phyloP scores from a whole-genome alignment of 2,113 vertebrate genomes.

The Sylvia atricapilla region DNA sequence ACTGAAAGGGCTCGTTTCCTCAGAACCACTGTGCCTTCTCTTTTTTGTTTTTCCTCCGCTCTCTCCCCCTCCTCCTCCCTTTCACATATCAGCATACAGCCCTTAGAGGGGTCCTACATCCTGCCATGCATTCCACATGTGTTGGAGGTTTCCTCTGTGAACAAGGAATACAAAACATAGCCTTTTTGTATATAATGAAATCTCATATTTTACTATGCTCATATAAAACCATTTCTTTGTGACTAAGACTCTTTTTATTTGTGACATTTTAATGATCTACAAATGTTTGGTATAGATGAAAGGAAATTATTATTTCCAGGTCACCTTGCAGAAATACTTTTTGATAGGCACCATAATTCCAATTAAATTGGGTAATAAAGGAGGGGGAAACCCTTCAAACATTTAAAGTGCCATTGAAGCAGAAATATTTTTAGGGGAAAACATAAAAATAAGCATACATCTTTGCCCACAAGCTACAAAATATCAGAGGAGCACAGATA shows the following conservation, averaged over 20 bases:
- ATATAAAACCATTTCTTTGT: constrained; percentile 34
- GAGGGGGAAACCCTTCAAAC: background rate
- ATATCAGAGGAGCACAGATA: background rate
- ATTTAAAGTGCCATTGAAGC: background rate
- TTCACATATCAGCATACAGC: background rate
- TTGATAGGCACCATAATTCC: constrained; percentile 59
- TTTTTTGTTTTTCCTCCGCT: fast-evolving
- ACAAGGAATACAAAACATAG: constrained; percentile 2
- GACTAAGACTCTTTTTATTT: constrained; percentile 21
- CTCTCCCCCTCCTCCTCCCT: background rate
- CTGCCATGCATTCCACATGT: constrained; percentile 49
- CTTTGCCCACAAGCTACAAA: background rate
- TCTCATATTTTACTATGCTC: constrained; percentile 58
- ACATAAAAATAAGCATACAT: background rate
- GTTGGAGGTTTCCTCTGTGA: constrained; percentile 32
- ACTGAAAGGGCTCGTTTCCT: constrained; percentile 30
- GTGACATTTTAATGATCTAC: constrained; percentile 54
- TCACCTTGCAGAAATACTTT: constrained; percentile 50
- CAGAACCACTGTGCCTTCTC: background rate
- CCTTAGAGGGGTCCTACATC: constrained; percentile 49
- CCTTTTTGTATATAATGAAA: constrained; percentile 41
- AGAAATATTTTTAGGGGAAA: background rate
- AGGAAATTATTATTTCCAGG: constrained; percentile 61
- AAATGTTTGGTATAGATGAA: constrained; percentile 60
- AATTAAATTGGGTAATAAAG: constrained; percentile 43